Evolutionary conservation across 2,113 vertebrate species (phyloP), one percentile per base, ranked within the genome.

Genomic region (Seriola dumerili): DNA sequence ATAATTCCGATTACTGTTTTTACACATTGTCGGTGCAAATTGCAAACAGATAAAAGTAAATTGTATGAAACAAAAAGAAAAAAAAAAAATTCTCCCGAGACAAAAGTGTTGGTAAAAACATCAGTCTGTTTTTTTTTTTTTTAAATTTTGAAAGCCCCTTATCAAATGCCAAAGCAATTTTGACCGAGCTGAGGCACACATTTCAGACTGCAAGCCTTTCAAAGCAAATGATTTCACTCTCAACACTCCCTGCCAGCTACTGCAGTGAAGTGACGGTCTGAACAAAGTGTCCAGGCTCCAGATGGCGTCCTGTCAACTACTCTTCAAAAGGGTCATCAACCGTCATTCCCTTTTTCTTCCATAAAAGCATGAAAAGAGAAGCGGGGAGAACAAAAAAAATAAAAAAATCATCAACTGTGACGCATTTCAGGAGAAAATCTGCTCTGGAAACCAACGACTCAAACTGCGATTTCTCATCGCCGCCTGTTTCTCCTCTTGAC

Each of bases 231-330:
- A 65, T 74, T 78, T 78, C 29, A 54, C 73, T 87, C 61, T 82
- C 61, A 77, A 34, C 80, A 10, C 52, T 32, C 50, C 3, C 81
- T 77, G 71, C 62, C 83, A 80, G 63, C 36, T 34, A 36, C 40
- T 52, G 81, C 75, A 52, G 75, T 3, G 58, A 75, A 78, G 69
- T 59, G 69, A 90, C 42, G 64, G 68, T 62, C 25, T 11, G 19
- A 76, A 55, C 46, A 83, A 76, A 85, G 71, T 66, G 80, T 87
- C 58, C 76, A 9, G 40, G 32, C 66, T 76, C 77, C 76, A 84
- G 75, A 85, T 84, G 88, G 71, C 67, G 42, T 78, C 65, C 52
- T 72, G 78, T 80, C 86, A 86, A 46, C 59, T 62, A 25, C 40
- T 66, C 81, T 66, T 77, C 73, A 85, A 86, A 83, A 32, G 36